phyloP scores from a whole-genome alignment of 2,888 invertebrate species.

The Hypomecis punctinalis region DNA sequence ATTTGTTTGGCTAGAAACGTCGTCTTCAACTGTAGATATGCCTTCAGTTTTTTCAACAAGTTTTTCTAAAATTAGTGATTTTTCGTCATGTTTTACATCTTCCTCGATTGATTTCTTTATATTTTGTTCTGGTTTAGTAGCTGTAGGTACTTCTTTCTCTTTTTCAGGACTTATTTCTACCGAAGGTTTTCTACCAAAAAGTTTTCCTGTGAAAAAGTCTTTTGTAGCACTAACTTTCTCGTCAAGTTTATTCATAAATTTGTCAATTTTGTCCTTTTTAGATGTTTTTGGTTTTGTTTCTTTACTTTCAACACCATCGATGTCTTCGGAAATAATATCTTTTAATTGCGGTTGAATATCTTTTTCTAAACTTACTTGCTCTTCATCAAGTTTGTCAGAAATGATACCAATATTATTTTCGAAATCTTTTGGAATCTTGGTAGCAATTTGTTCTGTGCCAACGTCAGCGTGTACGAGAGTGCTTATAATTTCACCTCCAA shows the following conservation, averaged over 20 bases:
- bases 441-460: background rate
- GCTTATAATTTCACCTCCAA: background rate
- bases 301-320: slow-evolving; percentile 57
- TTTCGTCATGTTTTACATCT: slow-evolving; percentile 20
- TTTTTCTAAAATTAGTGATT: slow-evolving; percentile 14
- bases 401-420: slow-evolving; percentile 41
- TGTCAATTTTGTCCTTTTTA: slow-evolving; percentile 48
- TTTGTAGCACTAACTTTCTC: slow-evolving; percentile 59
- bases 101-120: slow-evolving; percentile 14
- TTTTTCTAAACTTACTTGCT: slow-evolving; percentile 74
- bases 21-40: background rate
- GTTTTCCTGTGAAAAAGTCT: slow-evolving; percentile 54
- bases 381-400: slow-evolving; percentile 74
- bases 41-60: background rate
- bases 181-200: slow-evolving; percentile 41
- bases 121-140: background rate
- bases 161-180: slow-evolving; percentile 20
- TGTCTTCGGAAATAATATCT: slow-evolving; percentile 26
- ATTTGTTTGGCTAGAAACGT: background rate
- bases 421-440: slow-evolving; percentile 5
- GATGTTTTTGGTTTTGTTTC: slow-evolving; percentile 43
- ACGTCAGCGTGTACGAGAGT: background rate
- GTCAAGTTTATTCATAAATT: slow-evolving; percentile 57
- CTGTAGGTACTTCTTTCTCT: slow-evolving; percentile 4
- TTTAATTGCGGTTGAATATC: slow-evolving; percentile 46